Evolutionary conservation across 2,888 invertebrate genomes (phyloP), one percentile per base, ranked within the genome.

Genomic region (Clunio marinus): DNA sequence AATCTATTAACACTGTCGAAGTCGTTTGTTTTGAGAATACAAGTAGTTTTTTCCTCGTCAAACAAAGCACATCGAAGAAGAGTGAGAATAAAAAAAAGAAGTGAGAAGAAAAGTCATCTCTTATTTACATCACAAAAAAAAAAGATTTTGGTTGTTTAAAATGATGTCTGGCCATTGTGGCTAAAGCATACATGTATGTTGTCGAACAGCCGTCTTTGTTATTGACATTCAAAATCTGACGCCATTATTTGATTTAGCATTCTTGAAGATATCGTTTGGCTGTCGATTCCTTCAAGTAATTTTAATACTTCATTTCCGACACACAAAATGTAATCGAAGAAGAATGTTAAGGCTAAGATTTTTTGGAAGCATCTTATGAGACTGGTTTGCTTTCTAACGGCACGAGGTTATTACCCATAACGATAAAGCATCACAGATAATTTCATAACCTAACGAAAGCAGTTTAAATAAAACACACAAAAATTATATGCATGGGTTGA

Each of bases 201-300:
- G 45, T 63, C 45, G 46, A 63, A 63, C 15, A 63, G 66, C 55
- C 55, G 55, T 66, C 66, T 55, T 20, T 32, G 55, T 15, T 66
- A 55, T 66, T 66, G 66, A 66, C 66, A 55, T 66, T 66, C 55
- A 55, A 66, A 66, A 55, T 66, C 35, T 55, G 45, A 66, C 66
- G 66, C 66, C 66, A 66, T 32, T 66, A 55, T 66, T 66, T 66
- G 35, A 46, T 46, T 63, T 15, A 20, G 45, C 45, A 46, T 20
- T 63, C 17, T 22, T 57, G 24, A 65, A 46, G 41, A 32, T 13
- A 32, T 32, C 22, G 28, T 65, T 41, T 46, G 20, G 17, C 13
- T 13, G 51, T 51, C 51, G 22, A 51, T 51, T 51, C n/a, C n/a
- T n/a, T n/a, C 22, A 22, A 51, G 41, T 32, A 5, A 13, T 32